Evolutionary conservation across 2,113 vertebrate species (phyloP), one percentile per base, ranked within the genome.

Genomic region (Hippocampus zosterae): DNA sequence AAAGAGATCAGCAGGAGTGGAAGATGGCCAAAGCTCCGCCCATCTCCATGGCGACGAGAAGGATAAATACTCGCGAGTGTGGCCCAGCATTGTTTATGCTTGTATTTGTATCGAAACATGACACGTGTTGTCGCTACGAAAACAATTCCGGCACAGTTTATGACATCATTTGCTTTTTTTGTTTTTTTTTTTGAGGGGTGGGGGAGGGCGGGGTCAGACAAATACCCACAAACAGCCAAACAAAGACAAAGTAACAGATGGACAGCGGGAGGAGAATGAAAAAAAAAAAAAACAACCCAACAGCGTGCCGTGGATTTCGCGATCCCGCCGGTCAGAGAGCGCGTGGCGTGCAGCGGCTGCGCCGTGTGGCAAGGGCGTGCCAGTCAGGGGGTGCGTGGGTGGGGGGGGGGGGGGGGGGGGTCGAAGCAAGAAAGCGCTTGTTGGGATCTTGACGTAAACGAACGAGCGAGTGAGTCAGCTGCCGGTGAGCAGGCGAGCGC

Each of bases 381-480:
- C 71, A 11, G 8, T 69, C 57, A 33, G 29, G 29, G 29, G 29
- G 29, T 27, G 25, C 2, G 25, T 1, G 25, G 1, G 25, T 27
- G 29, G 29, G 29, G 72, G 82, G 82, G 72, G 82, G 82, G 82
- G 29, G 29, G 29, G 29, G 29, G 3, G 65, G 72, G 82, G 82
- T 81, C 76, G 69, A 67, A 81, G 83, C 67, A 75, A 69, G 75
- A 80, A 84, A 83, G 72, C 65, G 55, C 61, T 77, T 57, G 79
- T 84, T 83, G 82, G 74, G 81, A 82, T 82, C 79, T 83, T 76
- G 76, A 78, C 74, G 73, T 72, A 78, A 80, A 78, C 63, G 55
- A 82, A 87, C 81, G 65, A 78, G 70, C 21, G 62, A 50, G 71
- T 83, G 84, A 87, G 87, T 87, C 83, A 88, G 78, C 85, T 80